A percentile compares a stretch with the other conserved stretches of the same genome.
Evolutionary conservation across 37 sponge, comb jelly and placozoan genomes (phyloP).

Genomic region (Petrosia ficiformis): DNA sequence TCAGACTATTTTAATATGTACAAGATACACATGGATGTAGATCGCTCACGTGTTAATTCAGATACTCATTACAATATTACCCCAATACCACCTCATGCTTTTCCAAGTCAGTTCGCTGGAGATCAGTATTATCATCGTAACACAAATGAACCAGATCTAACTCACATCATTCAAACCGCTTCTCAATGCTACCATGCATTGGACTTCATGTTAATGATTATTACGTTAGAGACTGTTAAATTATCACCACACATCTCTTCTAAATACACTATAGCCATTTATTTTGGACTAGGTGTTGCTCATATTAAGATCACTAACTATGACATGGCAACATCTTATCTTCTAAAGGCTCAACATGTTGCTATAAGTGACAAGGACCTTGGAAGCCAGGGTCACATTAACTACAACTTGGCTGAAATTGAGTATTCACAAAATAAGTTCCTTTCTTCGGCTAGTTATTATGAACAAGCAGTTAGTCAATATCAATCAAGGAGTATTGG

Average conservation of each 20-base stretch:
- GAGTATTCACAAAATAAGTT: not conserved
- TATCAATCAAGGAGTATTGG: not conserved
- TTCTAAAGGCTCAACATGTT: not conserved
- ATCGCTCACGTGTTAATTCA: too few species aligned
- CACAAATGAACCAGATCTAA: too few species aligned
- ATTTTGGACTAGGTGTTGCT: conserved; percentile 49
- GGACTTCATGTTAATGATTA: conserved; percentile 38
- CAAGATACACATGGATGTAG: too few species aligned
- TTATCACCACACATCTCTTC: not conserved
- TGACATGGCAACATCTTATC: conserved; percentile 2
- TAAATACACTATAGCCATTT: not conserved
- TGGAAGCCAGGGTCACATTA: conserved; percentile 22
- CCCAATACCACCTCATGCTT: not conserved
- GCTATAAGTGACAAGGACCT: not conserved
- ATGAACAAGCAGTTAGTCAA: conserved; percentile 1
- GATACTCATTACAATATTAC: not conserved
- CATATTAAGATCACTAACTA: conserved; percentile 41
- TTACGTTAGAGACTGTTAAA: not conserved
- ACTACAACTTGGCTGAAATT: conserved; percentile 55
- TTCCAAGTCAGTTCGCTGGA: not conserved
- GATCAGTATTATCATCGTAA: too few species aligned
- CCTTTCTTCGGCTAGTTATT: conserved; percentile 25
- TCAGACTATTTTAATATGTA: too few species aligned
- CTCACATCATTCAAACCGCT: conserved; percentile 17
- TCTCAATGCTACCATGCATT: conserved; percentile 45